Conservation (phyloP, 2,113 vertebrate genomes). For the Seriola rivoliana region DNA sequence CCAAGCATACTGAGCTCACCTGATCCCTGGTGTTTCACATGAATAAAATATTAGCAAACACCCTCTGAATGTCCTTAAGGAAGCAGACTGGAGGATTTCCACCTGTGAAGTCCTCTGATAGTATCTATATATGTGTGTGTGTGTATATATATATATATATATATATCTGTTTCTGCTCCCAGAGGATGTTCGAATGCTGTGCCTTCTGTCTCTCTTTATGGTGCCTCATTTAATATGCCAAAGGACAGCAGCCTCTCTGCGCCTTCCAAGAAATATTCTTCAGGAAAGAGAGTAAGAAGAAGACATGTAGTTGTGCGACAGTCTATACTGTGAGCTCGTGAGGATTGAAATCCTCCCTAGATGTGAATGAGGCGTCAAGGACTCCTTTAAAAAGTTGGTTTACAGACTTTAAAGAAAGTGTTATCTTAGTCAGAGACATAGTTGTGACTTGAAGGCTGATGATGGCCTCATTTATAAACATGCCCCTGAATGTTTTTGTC, state of each 20-base stretch:
- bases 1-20: conserved; percentile 78
- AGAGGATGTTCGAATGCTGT: not conserved
- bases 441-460: not conserved
- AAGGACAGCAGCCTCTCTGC: not conserved
- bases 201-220: conserved; percentile 15
- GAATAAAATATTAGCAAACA: not conserved
- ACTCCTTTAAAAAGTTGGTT: not conserved
- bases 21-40: conserved; percentile 35
- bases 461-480: not conserved
- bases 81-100: not conserved
- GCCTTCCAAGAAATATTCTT: not conserved
- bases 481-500: not conserved
- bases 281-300: conserved; percentile 1
- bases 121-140: not conserved
- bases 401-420: not conserved
- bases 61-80: not conserved
- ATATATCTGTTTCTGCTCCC: not conserved
- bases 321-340: not conserved
- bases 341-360: not conserved
- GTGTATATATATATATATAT: too few relatives aligned
- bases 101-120: not conserved
- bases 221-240: conserved; percentile 21
- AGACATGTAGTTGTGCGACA: not conserved
- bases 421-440: not conserved
- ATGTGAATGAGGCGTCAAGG: not conserved